Base-by-base conservation (phyloP, 2,113 vertebrate species). In the Pelusios castaneus region DNA sequence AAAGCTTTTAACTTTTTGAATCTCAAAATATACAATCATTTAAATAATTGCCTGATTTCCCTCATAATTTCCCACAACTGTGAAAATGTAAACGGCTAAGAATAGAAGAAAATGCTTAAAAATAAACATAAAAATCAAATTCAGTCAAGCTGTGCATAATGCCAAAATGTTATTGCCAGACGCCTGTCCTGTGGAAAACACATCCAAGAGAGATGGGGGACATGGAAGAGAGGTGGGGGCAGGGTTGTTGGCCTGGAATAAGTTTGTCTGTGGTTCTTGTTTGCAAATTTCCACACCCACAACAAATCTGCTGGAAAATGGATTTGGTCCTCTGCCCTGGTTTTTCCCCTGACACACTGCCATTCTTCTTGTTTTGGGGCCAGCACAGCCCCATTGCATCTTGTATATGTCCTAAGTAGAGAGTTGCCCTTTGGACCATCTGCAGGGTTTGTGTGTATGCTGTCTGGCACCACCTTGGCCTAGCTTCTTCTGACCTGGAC, bases 371-470 rank as follows among this genome's bases (percentile, higher is more conserved):
- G 93, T 87, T 92, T 51, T 54, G 94, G 85, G 89, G 89, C 92
- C 82, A 87, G 91, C 90, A 95, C 84, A 80, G 86, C 88, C 94
- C 88, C 89, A 89, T 89, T 92, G 77, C 73, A 0, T 2, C 88
- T 89, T n/a, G 90, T n/a, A n/a, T 6, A 63, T 63, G 34, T 34
- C 34, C 34, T 58, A 13, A 34, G 34, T 9, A 10, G 60, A 31
- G 94, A 95, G 95, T 94, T 92, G 91, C 97, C 93, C 93, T 58
- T 49, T 25, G 63, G 96, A 95, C 87, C 91, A 34, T 84, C 96
- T 97, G 86, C 91, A 96, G 92, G 94, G 92, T 88, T 82, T 82
- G 12, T 63, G 43, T 34, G 43, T 89, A 91, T 95, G 93, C 93
- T 92, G 87, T 95, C 94, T 94, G 95, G 94, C 91, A 82, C 34